Percentiles rank a stretch among this genome's conserved stretches.
Conservation (phyloP, 2,888 invertebrate genomes). For the Muscina levida region DNA sequence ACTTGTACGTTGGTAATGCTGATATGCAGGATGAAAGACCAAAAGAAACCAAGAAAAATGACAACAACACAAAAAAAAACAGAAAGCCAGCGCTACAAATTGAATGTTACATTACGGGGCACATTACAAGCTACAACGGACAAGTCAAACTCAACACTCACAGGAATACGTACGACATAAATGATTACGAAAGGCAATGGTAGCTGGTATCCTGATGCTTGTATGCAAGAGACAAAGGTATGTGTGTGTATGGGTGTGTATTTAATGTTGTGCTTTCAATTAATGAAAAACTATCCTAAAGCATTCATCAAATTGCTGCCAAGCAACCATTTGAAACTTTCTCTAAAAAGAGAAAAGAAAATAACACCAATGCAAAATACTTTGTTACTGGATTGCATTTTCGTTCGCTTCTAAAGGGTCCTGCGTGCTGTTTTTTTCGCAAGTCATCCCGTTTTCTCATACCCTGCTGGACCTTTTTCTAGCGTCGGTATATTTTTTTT, state of each 20-base stretch:
- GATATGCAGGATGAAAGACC: slow-evolving; percentile 18
- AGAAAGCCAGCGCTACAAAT: slow-evolving; percentile 45
- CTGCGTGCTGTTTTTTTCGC: neutral
- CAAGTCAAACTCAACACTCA: slow-evolving; percentile 29
- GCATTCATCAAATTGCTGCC: slow-evolving; percentile 66
- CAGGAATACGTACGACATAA: slow-evolving; percentile 8
- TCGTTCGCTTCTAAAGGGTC: neutral
- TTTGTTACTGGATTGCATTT: slow-evolving; percentile 34
- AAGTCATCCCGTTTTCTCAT: slow-evolving; percentile 13
- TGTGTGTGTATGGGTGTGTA: slow-evolving; percentile 48
- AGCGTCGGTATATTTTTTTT: slow-evolving; percentile 44
- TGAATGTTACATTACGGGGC: slow-evolving; percentile 33
- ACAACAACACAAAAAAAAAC: slow-evolving; percentile 38
- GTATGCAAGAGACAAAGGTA: neutral
- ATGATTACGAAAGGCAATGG: neutral
- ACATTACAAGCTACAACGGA: neutral
- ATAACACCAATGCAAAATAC: slow-evolving; percentile 53
- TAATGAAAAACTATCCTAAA: slow-evolving; percentile 67
- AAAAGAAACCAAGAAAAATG: slow-evolving; percentile 44
- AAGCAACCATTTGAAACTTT: slow-evolving; percentile 49
- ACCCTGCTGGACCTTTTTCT: slow-evolving; percentile 16
- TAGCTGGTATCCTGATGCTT: neutral
- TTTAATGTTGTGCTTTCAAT: slow-evolving; percentile 64
- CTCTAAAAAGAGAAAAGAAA: slow-evolving; percentile 34
- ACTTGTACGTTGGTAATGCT: neutral